Base-by-base conservation (phyloP, 2,888 invertebrate species). In the Philopedon plagiatum region DNA sequence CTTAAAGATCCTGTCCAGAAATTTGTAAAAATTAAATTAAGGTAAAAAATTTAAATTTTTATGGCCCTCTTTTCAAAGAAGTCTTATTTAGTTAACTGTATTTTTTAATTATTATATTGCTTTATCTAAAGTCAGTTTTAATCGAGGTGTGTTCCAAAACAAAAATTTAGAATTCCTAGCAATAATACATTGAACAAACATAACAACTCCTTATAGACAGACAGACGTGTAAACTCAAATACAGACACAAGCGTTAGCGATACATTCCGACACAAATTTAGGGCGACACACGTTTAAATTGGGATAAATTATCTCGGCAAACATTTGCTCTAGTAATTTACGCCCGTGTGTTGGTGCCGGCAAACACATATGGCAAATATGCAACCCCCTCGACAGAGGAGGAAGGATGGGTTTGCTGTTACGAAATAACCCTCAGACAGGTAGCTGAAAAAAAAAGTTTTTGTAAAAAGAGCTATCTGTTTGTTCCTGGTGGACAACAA, bases 241-340 rank as follows among this genome's bases (percentile, higher is more conserved):
- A 61, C 19, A 46, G 29, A 46, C 61, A 46, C 61, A 15, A 23
- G 11, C 60, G 29, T 54, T 21, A n/a, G 34, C n/a, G 34, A n/a
- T 34, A 41, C 56, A 65, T 65, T 56, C 57, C 65, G 57, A 41
- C 65, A 41, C 65, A 57, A 65, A 65, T 65, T 57, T 57, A 64
- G 15, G 57, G 26, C 51, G 65, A 32, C 21, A 51, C 18, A 46
- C 46, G 32, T 49, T 57, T 49, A 63, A 49, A 57, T 58, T 70
- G 44, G 51, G 64, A 49, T 65, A 63, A 72, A 72, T 62, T 67
- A 63, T 49, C 51, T 58, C 23, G 21, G 44, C 51, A 67, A 72
- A 72, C 37, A 67, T 72, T 72, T 72, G 56, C 67, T 39, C 13
- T 9, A 49, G 66, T 34, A 67, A 63, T 64, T 58, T 63, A 61